phyloP scores from a whole-genome alignment of 2,888 invertebrate genomes.

The Phyllotreta cruciferae region DNA sequence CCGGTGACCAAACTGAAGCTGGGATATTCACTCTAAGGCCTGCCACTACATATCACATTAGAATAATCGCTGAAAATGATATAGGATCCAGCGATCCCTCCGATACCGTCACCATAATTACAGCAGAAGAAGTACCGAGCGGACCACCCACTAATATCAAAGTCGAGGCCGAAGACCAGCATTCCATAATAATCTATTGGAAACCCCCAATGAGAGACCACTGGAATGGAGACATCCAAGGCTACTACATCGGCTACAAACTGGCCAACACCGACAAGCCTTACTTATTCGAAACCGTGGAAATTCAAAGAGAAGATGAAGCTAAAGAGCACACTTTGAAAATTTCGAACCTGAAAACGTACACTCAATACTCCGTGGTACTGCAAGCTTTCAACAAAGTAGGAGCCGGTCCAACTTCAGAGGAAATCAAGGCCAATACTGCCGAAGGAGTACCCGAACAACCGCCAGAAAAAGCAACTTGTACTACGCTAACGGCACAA shows the following conservation, averaged over 20 bases:
- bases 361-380: slow-evolving; percentile 95
- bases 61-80: slow-evolving; percentile 93
- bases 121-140: slow-evolving; percentile 84
- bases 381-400: slow-evolving; percentile 95
- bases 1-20: slow-evolving; percentile 88
- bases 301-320: slow-evolving; percentile 90
- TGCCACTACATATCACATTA: slow-evolving; percentile 90
- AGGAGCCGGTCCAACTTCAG: slow-evolving; percentile 90
- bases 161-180: slow-evolving; percentile 87
- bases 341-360: slow-evolving; percentile 69
- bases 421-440: slow-evolving; percentile 89
- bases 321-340: slow-evolving; percentile 87
- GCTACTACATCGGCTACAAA: slow-evolving; percentile 91
- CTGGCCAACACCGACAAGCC: slow-evolving; percentile 84
- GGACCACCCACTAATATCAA: slow-evolving; percentile 84
- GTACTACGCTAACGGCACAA: slow-evolving; percentile 92
- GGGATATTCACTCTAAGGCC: slow-evolving; percentile 88
- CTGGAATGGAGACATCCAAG: slow-evolving; percentile 92
- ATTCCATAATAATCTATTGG: slow-evolving; percentile 87
- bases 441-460: slow-evolving; percentile 94
- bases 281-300: slow-evolving; percentile 89
- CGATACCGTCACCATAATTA: slow-evolving; percentile 91
- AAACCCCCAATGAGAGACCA: slow-evolving; percentile 88
- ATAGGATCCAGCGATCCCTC: slow-evolving; percentile 93
- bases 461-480: slow-evolving; percentile 89